Evolutionary conservation across 37 sponge, comb jelly and placozoan species (phyloP).

Genomic region (Spongilla lacustris): DNA sequence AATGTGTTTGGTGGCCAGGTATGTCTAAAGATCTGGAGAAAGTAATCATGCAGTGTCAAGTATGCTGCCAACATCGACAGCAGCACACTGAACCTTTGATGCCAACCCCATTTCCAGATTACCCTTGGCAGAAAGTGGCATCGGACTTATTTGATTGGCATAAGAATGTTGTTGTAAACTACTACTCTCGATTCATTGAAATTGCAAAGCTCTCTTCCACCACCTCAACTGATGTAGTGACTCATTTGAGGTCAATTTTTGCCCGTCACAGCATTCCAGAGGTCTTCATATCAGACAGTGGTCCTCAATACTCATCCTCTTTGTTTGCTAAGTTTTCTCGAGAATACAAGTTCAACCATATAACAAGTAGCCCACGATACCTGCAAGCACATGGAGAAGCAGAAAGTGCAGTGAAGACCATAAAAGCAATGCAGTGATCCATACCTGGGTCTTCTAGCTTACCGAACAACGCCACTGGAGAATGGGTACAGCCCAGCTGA

Average conservation of each 20-base stretch:
- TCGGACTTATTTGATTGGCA: conserved; percentile 22
- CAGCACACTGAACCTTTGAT: conserved; percentile 26
- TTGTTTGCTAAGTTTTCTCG: conserved; percentile 9
- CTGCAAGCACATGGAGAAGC: conserved; percentile 42
- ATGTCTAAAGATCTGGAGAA: conserved; percentile 27
- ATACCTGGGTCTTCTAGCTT: conserved; percentile 21
- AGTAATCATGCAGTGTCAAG: background rate
- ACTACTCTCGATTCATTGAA: conserved; percentile 41
- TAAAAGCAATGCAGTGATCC: conserved; percentile 28
- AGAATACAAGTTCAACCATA: conserved; percentile 19
- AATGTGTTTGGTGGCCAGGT: conserved; percentile 47
- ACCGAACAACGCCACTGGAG: conserved; percentile 44
- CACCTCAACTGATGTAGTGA: background rate
- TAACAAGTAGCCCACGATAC: conserved; percentile 29
- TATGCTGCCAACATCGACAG: conserved; percentile 18
- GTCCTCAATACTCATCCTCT: conserved; percentile 33
- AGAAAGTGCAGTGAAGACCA: conserved; percentile 41
- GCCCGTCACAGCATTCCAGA: conserved; percentile 46
- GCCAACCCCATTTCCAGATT: conserved; percentile 17
- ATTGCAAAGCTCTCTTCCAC: conserved; percentile 4
- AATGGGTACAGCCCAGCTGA: conserved; percentile 53
- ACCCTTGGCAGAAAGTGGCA: conserved; percentile 40
- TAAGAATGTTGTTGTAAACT: background rate
- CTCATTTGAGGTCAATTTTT: conserved; percentile 24
- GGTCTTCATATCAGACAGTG: conserved; percentile 28